phyloP scores from a whole-genome alignment of 2,888 invertebrate genomes.

The Aphodius granarius region DNA sequence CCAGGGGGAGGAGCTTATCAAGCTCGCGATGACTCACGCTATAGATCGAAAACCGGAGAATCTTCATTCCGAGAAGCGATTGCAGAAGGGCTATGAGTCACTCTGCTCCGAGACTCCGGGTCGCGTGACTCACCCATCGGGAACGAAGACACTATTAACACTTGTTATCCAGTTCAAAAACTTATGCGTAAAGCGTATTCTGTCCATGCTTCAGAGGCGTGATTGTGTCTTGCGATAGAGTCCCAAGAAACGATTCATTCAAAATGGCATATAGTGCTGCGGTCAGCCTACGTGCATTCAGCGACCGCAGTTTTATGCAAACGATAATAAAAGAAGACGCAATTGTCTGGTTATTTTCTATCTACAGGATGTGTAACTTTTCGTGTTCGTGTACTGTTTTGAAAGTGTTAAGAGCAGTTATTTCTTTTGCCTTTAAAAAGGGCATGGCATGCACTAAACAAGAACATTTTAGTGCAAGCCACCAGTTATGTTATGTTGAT shows the following conservation, averaged over 20 bases:
- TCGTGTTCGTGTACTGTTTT: too few species aligned
- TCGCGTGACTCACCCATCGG: slow-evolving; percentile 16
- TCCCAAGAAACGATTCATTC: neutral
- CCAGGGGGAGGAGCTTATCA: neutral
- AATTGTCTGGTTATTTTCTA: neutral
- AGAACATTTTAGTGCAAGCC: too few species aligned
- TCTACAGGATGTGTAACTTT: neutral
- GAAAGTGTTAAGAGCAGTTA: too few species aligned
- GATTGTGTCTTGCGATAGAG: neutral
- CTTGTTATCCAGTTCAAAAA: neutral
- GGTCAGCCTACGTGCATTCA: neutral
- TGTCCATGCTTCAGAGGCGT: neutral
- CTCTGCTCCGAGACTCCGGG: slow-evolving; percentile 20
- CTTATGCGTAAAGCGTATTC: neutral
- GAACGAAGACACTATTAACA: neutral
- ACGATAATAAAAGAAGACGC: neutral
- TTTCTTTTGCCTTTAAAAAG: too few species aligned
- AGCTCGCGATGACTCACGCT: neutral
- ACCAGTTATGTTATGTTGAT: too few species aligned
- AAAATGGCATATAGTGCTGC: neutral
- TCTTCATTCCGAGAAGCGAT: neutral
- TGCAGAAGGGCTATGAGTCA: slow-evolving; percentile 10
- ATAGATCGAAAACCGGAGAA: neutral
- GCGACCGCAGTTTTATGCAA: neutral
- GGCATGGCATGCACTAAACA: too few species aligned